These are phyloP conservation scores for Galerucella nymphaeae DNA, from an alignment of 2,888 invertebrate species.

Conservation along the genomic window DNA sequence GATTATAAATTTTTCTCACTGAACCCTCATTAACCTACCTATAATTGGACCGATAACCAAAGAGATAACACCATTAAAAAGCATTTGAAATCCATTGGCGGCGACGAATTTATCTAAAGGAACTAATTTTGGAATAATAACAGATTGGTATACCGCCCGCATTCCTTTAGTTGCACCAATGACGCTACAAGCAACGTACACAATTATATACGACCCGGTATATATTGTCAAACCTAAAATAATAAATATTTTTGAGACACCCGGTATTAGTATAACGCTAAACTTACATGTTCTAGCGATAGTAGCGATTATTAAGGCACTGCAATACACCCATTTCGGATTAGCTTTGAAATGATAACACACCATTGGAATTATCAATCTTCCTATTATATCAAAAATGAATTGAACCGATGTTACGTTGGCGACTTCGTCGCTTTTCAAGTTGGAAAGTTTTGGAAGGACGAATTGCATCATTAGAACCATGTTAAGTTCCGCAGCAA, in stretches of 20 bases:
- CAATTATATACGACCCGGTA: slow-evolving; percentile 43
- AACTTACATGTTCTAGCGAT: slow-evolving; percentile 61
- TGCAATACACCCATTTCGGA: slow-evolving; percentile 61
- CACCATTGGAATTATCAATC: slow-evolving; percentile 61
- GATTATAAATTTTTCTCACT: neutral
- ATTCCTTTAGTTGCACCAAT: slow-evolving; percentile 63
- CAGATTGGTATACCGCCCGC: slow-evolving; percentile 63
- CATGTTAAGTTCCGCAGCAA: slow-evolving; percentile 66
- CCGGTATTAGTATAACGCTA: no score
- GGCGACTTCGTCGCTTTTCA: slow-evolving; percentile 59
- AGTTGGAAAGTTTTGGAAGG: slow-evolving; percentile 60
- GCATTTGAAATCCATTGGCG: slow-evolving; percentile 62
- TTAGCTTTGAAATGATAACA: slow-evolving; percentile 57
- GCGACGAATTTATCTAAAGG: slow-evolving; percentile 60
- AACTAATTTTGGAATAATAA: slow-evolving; percentile 62
- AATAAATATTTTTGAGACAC: slow-evolving; percentile 6
- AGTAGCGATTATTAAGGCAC: slow-evolving; percentile 60
- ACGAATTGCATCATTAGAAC: slow-evolving; percentile 66
- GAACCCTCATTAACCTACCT: slow-evolving; percentile 52
- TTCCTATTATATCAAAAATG: slow-evolving; percentile 61
- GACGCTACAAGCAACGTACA: slow-evolving; percentile 53
- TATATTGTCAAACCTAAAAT: slow-evolving; percentile 56
- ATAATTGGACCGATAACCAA: slow-evolving; percentile 61
- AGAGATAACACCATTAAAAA: slow-evolving; percentile 60
- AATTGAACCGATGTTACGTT: slow-evolving; percentile 62